Evolutionary conservation across 2,888 invertebrate genomes (phyloP).

Genomic region (Carterocephalus palaemon): DNA sequence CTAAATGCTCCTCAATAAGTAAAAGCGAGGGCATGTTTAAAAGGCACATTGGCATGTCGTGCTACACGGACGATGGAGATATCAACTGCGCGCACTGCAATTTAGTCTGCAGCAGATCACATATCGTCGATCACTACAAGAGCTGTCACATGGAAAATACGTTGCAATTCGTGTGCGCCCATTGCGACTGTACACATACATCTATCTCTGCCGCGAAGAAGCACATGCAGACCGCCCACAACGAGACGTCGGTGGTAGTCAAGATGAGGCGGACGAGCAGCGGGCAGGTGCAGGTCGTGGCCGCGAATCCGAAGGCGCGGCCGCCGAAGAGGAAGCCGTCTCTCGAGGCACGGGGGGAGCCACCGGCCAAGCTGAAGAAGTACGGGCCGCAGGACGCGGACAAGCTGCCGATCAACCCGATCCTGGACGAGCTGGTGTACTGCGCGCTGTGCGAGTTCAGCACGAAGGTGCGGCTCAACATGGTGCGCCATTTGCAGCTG

Average conservation of each 20-base stretch:
- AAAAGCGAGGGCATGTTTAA: slow-evolving; percentile 42
- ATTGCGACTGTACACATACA: slow-evolving; percentile 36
- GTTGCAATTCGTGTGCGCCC: slow-evolving; percentile 36
- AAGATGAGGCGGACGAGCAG: not conserved
- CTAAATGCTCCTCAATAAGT: slow-evolving; percentile 38
- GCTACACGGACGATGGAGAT: slow-evolving; percentile 24
- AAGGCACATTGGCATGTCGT: slow-evolving; percentile 41
- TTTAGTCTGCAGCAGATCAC: no score
- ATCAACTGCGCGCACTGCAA: slow-evolving; percentile 40
- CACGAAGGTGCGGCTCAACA: slow-evolving; percentile 85
- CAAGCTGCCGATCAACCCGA: slow-evolving; percentile 81
- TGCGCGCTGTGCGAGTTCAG: slow-evolving; percentile 84
- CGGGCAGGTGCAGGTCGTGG: not conserved
- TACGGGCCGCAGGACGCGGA: slow-evolving; percentile 81
- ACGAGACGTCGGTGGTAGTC: slow-evolving; percentile 19
- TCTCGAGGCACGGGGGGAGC: slow-evolving; percentile 23
- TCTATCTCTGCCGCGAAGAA: slow-evolving; percentile 32
- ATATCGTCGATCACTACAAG: slow-evolving; percentile 39
- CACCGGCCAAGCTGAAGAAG: slow-evolving; percentile 40
- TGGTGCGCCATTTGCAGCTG: slow-evolving; percentile 83
- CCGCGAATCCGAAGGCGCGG: not conserved
- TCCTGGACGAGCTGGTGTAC: slow-evolving; percentile 79
- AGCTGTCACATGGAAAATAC: slow-evolving; percentile 24
- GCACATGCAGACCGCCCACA: slow-evolving; percentile 42
- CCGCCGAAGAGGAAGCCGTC: slow-evolving; percentile 25